Base-by-base conservation (phyloP, 2,113 vertebrate genomes). In the Shinisaurus crocodilurus region DNA sequence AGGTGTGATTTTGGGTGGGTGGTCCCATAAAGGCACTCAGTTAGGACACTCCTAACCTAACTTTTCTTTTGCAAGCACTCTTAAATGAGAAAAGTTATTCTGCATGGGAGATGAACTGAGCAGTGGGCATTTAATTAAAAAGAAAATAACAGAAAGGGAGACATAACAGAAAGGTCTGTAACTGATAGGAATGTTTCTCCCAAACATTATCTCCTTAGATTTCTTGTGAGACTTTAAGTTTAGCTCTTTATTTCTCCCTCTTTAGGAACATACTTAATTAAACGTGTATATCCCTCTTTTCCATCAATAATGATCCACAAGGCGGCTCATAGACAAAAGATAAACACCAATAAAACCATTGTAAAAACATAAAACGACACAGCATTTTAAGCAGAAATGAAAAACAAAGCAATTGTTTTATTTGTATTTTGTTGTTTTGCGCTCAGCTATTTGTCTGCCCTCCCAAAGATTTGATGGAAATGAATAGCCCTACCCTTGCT, bases 131-230 rank as follows among this genome's bases (percentile, higher is more conserved):
- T 32, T n/a, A 34, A 81, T 81, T 81, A 81, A 81, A 54, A 57
- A 16, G 40, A 87, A 95, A 86, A 54, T 89, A 54, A 89, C 82
- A 90, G 18, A n/a, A 91, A 85, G 54, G 37, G 67, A 88, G 89
- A 23, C 0, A 0, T 76, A 91, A 92, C 90, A 8, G 3, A n/a
- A 0, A 23, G 40, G 18, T 81, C 1, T 89, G 2, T 76, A 88
- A 89, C 69, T 43, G 69, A 57, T 32, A 50, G 48, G 32, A 81
- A 57, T 81, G 32, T n/a, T 81, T 16, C 29, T 54, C 29, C 48
- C 32, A 81, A 81, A 81, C 6, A 34, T 40, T 13, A 34, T 40
- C n/a, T 82, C 79, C 7, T 83, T 40, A 27, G 40, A 40, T 43
- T 29, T 67, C 63, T 85, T 67, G 45, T 32, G 43, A 69, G 63